Evolutionary conservation across 2,888 invertebrate genomes (phyloP).

Genomic region (Anoplius nigerrimus): DNA sequence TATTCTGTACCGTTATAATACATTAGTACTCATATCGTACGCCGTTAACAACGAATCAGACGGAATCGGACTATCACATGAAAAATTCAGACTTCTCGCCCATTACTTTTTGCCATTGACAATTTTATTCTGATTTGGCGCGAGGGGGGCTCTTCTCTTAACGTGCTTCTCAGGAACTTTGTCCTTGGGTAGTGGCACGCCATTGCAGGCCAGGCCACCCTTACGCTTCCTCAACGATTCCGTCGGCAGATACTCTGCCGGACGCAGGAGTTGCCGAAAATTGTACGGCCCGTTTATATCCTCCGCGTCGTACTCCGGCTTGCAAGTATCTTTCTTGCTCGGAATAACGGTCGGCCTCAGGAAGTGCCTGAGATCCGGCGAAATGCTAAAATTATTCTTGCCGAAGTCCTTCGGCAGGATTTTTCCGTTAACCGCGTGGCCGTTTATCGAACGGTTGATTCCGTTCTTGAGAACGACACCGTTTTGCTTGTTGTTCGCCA

Average conservation of each 20-base stretch:
- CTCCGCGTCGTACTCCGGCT: slow-evolving; percentile 75
- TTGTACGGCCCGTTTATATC: slow-evolving; percentile 82
- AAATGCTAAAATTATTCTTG: slow-evolving; percentile 47
- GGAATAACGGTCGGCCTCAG: slow-evolving; percentile 60
- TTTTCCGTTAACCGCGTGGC: slow-evolving; percentile 45
- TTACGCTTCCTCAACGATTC: slow-evolving; percentile 82
- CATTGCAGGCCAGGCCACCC: slow-evolving; percentile 71
- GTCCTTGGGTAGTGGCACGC: slow-evolving; percentile 51
- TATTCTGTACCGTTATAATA: no score
- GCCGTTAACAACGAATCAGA: no score
- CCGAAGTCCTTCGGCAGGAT: slow-evolving; percentile 33
- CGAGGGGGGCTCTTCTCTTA: slow-evolving; percentile 67
- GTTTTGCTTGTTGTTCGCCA: neutral
- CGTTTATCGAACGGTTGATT: slow-evolving; percentile 31
- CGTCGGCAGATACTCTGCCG: slow-evolving; percentile 81
- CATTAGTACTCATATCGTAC: no score
- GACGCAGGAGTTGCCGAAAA: slow-evolving; percentile 81
- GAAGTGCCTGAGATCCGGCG: slow-evolving; percentile 60
- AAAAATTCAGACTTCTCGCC: slow-evolving; percentile 1
- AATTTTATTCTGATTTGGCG: slow-evolving; percentile 60
- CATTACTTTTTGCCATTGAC: slow-evolving; percentile 43
- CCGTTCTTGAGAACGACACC: slow-evolving; percentile 9
- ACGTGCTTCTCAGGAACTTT: slow-evolving; percentile 64
- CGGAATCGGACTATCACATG: neutral
- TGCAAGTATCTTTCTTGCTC: slow-evolving; percentile 51